These are phyloP conservation scores for Hanleya hanleyi DNA, from an alignment of 2,888 invertebrate genomes.

Conservation along the genomic window DNA sequence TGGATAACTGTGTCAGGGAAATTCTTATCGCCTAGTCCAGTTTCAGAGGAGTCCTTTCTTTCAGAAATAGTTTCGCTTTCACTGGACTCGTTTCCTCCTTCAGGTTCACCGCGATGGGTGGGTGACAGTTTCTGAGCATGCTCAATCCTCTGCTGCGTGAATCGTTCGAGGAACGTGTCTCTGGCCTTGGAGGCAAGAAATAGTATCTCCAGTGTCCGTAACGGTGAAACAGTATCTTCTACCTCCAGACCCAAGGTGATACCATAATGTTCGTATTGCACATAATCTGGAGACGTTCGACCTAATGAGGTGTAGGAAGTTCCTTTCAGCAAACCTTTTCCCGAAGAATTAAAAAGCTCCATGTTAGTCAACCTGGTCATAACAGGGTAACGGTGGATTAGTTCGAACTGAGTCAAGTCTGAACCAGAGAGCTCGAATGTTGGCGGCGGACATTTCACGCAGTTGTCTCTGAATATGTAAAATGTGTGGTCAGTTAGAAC, in stretches of 20 bases:
- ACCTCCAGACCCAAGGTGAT: not conserved
- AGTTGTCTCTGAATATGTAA: constrained; percentile 28
- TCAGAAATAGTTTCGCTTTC: not conserved
- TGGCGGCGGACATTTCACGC: constrained; percentile 61
- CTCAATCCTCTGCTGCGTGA: constrained; percentile 59
- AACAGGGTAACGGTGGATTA: constrained; percentile 62
- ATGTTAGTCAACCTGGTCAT: constrained; percentile 60
- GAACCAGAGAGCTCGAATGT: constrained; percentile 52
- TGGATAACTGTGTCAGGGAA: not conserved
- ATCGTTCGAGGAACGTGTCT: constrained; percentile 56
- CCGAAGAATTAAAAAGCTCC: not conserved
- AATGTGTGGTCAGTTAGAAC: not conserved
- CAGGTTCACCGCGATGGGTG: constrained; percentile 58
- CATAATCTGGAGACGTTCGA: not conserved
- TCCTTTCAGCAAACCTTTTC: not conserved
- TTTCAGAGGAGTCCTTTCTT: not conserved
- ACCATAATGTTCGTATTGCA: constrained; percentile 4
- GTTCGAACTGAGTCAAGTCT: constrained; percentile 36
- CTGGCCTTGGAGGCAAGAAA: constrained; percentile 39
- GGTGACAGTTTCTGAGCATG: constrained; percentile 61
- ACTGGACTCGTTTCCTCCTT: constrained; percentile 58
- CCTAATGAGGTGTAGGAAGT: not conserved
- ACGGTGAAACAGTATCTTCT: not conserved
- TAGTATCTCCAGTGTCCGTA: not conserved
- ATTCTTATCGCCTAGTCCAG: constrained; percentile 10